phyloP scores from a whole-genome alignment of 2,797 vertebrate genomes.

The Phrynocephalus guinanensis region DNA sequence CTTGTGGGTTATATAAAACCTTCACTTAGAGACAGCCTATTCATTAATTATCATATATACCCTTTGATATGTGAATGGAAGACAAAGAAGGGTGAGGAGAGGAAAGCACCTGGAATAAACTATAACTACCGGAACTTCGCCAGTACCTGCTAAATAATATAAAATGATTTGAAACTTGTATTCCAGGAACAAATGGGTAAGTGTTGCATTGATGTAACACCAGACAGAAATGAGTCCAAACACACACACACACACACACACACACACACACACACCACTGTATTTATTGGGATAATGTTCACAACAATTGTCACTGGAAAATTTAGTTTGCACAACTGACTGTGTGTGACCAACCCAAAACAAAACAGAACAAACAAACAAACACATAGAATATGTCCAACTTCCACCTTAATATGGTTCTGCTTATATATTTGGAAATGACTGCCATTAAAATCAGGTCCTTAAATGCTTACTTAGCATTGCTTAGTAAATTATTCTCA shows the following conservation, averaged over 20 bases:
- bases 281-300: neutral
- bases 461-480: neutral
- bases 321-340: neutral
- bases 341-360: neutral
- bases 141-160: neutral
- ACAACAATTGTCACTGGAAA: neutral
- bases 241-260: too few relatives aligned
- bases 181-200: too few relatives aligned
- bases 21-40: neutral
- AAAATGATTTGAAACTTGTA: too few relatives aligned
- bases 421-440: neutral
- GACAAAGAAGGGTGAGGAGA: neutral
- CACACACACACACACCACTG: neutral
- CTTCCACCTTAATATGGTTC: neutral
- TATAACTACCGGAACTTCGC: neutral
- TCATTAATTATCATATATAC: neutral
- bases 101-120: neutral
- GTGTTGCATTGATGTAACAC: too few relatives aligned
- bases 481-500: neutral
- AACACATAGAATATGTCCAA: neutral
- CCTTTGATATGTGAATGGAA: neutral
- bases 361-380: too few relatives aligned
- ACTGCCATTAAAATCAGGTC: neutral
- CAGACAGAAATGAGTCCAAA: neutral
- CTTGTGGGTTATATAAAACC: conserved; percentile 6